Evolutionary conservation across 2,113 vertebrate genomes (phyloP), one percentile per base, ranked within the genome.

Genomic region (Pterocles orientalis): DNA sequence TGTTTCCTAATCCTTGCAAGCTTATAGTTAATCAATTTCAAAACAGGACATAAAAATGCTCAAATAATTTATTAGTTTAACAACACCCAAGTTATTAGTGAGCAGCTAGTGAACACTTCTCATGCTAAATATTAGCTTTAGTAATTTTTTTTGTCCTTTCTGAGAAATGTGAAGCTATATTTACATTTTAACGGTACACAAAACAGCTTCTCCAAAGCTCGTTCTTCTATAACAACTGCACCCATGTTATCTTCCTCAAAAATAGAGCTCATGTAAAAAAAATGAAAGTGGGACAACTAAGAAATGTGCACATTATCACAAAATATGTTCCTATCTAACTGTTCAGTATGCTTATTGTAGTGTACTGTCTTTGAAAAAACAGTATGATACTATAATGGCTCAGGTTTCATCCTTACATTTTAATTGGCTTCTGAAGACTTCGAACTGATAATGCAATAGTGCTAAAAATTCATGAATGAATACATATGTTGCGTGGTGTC

Each of bases 41-140:
- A 93, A 96, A 88, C 76, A 65, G 68, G 47, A 57, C 53, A 90
- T 70, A 88, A 96, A 95, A 95, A 88, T 89, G 14, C 45, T 79
- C 19, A 64, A 86, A 83, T 76, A 93, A 96, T 94, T 88, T 68
- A 24, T 81, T 86, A 71, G 18, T 31, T 93, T 94, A 96, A 89
- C 88, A 94, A 88, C 45, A 68, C n/a, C 64, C 26, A 91, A 95
- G 80, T 87, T 80, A 62, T 62, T 64, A 50, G 50, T 24, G 69
- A 71, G 64, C 13, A 62, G 9, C 15, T 93, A 85, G 34, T 57
- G 78, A 92, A 75, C 18, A 80, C 70, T 50, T 76, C 56, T 77
- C 36, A 66, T 34, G 34, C 69, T 95, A 82, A 94, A 82, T 56
- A 20, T 33, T 93, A 64, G 7, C 18, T 29, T 88, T 60, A 81